Base-by-base conservation (phyloP, 2,113 vertebrate species). In the Porphyrio hochstetteri region DNA sequence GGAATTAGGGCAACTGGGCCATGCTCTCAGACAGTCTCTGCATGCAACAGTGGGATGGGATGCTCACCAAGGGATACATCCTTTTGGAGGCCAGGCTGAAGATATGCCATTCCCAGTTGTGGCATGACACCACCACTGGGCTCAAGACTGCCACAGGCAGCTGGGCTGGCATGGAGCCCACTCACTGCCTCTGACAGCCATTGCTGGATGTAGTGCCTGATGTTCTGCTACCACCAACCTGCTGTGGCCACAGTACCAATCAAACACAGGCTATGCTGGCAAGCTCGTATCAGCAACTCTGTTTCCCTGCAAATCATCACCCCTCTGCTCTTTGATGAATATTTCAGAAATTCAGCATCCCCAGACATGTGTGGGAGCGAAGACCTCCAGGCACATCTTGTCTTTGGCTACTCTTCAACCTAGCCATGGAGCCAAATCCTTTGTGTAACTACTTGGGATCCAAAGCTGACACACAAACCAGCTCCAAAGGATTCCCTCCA, bases 111-210 rank as follows among this genome's bases (percentile, higher is more conserved):
- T 80, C 8, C 31, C 18, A 42, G 50, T 35, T 24, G n/a, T 9
- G 9, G 20, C 29, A 48, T 21, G 52, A 80, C 42, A 64, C 25
- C 19, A n/a, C 18, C 0, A 0, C 63, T 13, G 8, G 61, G 18
- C 56, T 46, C 36, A 23, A 12, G 16, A 17, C 16, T 23, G 52
- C 44, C 8, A 4, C 0, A 0, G 38, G 21, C n/a, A 74, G 65
- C 35, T 16, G 1, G 1, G 31, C 19, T 5, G 3, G 7, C 9
- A 9, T 10, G 14, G 38, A 50, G 42, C 59, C 70, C 46, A 36
- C 24, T 28, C 1, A 1, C 44, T 56, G 56, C 38, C 60, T 69
- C 33, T 0, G 0, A 35, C 1, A 82, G 60, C 24, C 31, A 44
- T 7, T 1, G 0, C 42, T 44, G 35, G 42, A 40, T 17, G 21